phyloP scores from a whole-genome alignment of 2,888 invertebrate genomes.

The Tigriopus californicus region DNA sequence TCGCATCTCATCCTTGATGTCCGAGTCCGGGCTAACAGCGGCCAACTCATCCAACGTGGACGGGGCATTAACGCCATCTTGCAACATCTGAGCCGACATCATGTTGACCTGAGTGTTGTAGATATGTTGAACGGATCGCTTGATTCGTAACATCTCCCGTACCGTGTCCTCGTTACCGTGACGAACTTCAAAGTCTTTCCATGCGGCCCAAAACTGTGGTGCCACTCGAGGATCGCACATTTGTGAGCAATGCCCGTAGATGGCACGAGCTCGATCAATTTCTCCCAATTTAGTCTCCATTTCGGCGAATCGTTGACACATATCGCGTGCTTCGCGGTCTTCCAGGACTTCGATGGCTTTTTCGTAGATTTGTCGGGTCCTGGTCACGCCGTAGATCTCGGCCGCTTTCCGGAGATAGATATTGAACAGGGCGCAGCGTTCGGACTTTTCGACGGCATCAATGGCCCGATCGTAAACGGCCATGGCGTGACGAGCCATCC shows the following conservation, averaged over 20 bases:
- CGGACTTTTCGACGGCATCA: constrained; percentile 68
- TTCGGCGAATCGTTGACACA: constrained; percentile 91
- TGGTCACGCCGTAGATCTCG: constrained; percentile 89
- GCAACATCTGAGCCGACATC: constrained; percentile 96
- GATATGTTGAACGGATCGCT: constrained; percentile 89
- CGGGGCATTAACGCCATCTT: constrained; percentile 32
- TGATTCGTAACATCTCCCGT: constrained; percentile 93
- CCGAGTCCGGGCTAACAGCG: constrained; percentile 16
- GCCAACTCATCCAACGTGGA: constrained; percentile 19
- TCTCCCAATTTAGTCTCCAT: constrained; percentile 96
- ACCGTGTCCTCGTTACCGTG: constrained; percentile 99
- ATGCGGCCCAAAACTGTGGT: constrained; percentile 87
- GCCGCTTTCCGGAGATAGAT: constrained; percentile 96
- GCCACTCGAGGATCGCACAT: constrained; percentile 91
- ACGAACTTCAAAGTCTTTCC: constrained; percentile 97
- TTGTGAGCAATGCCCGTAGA: constrained; percentile 95
- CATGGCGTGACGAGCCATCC: constrained; percentile 93
- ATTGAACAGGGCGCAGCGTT: constrained; percentile 85
- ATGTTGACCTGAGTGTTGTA: constrained; percentile 96
- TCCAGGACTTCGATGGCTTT: constrained; percentile 84
- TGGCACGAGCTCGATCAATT: constrained; percentile 87
- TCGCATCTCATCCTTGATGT: neutral
- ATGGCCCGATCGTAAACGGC: constrained; percentile 95
- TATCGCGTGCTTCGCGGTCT: constrained; percentile 76
- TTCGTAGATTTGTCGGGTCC: constrained; percentile 92